Percentiles rank a stretch among this genome's conserved stretches.
phyloP scores from a whole-genome alignment of 1,140 invertebrate species.

The Centruroides sculpturatus region DNA sequence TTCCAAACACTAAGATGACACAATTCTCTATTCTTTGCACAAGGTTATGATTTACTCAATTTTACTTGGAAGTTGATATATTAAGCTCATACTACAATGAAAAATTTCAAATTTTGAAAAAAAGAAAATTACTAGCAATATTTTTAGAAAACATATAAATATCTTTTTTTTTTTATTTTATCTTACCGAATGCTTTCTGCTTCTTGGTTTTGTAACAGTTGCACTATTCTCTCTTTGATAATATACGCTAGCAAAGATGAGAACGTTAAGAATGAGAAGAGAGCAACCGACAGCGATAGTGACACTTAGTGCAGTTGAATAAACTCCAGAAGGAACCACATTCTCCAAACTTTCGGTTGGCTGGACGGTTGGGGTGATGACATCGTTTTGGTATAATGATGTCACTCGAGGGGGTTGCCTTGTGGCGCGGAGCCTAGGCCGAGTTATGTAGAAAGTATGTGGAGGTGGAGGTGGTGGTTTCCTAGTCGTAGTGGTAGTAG shows the following conservation, averaged over 20 bases:
- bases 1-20: no score
- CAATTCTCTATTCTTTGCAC: no score
- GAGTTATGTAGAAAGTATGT: no score
- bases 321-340: slow-evolving; percentile 33
- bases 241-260: slow-evolving; percentile 83
- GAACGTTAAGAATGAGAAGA: slow-evolving; percentile 71
- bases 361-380: not conserved
- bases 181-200: slow-evolving; percentile 9
- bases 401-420: not conserved
- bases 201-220: slow-evolving; percentile 7
- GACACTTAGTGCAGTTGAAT: slow-evolving; percentile 76
- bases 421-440: not conserved
- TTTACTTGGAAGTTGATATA: no score
- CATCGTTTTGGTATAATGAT: no score
- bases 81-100: no score
- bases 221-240: slow-evolving; percentile 59
- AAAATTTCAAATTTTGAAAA: no score
- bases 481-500: not conserved
- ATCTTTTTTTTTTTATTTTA: no score
- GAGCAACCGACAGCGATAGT: slow-evolving; percentile 83
- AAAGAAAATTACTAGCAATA: no score
- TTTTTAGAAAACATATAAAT: no score
- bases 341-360: not conserved
- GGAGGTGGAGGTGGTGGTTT: not conserved
- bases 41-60: no score